A percentile compares a stretch with the other conserved stretches of the same genome.
These are phyloP conservation scores for Argynnis bischoffii DNA, from an alignment of 2,888 invertebrate species.

Conservation along the genomic window DNA sequence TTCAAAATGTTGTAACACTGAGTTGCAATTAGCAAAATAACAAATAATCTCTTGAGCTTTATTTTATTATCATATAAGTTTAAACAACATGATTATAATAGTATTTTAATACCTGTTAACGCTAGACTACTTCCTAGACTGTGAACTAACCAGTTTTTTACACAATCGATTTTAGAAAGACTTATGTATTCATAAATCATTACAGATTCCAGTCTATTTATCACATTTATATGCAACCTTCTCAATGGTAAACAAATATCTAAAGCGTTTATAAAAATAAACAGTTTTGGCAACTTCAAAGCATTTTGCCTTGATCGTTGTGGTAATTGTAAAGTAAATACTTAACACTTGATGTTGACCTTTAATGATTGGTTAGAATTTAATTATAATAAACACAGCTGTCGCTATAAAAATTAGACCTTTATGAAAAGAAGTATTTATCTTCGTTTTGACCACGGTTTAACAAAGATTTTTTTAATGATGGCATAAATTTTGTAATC, in stretches of 20 bases:
- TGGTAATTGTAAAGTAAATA: slow-evolving; percentile 69
- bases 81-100: too few species aligned
- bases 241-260: slow-evolving; percentile 29
- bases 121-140: not conserved
- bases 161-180: not conserved
- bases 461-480: not conserved
- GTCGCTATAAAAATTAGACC: slow-evolving; percentile 9
- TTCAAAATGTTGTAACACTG: too few species aligned
- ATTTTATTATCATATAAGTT: too few species aligned
- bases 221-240: slow-evolving; percentile 33
- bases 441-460: not conserved
- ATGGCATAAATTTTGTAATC: too few species aligned
- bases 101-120: too few species aligned
- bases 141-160: not conserved
- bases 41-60: too few species aligned
- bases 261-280: slow-evolving; percentile 36
- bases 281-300: slow-evolving; percentile 42
- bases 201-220: slow-evolving; percentile 19
- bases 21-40: too few species aligned
- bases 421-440: not conserved
- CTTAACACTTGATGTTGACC: slow-evolving; percentile 61
- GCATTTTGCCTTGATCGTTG: slow-evolving; percentile 57
- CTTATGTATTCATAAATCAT: not conserved
- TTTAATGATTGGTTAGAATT: slow-evolving; percentile 64
- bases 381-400: slow-evolving; percentile 26